These are phyloP conservation scores for Noctua fimbriata DNA, from an alignment of 2,888 invertebrate genomes.

Conservation along the genomic window DNA sequence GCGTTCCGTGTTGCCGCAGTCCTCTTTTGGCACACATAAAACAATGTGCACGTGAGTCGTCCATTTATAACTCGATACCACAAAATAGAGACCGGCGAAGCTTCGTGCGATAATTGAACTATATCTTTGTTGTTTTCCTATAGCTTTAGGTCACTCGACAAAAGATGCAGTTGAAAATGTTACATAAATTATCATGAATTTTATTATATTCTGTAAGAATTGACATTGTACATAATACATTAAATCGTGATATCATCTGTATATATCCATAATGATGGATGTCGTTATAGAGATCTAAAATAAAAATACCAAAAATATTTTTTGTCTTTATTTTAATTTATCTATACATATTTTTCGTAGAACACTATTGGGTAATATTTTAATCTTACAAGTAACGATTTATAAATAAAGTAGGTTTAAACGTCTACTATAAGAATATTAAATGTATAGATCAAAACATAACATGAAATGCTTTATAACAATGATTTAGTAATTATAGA, in stretches of 20 bases:
- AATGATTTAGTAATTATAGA: constrained; percentile 48
- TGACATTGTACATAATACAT: constrained; percentile 63
- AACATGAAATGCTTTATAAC: constrained; percentile 52
- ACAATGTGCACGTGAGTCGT: neutral
- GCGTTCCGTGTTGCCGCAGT: neutral
- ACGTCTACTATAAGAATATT: constrained; percentile 32
- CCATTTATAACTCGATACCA: neutral
- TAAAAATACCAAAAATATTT: constrained; percentile 52
- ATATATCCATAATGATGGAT: constrained; percentile 62
- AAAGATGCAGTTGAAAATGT: constrained; percentile 43
- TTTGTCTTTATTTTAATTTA: constrained; percentile 46
- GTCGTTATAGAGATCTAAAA: constrained; percentile 58
- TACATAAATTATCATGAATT: constrained; percentile 46
- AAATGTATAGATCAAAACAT: constrained; percentile 49
- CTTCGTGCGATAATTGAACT: neutral
- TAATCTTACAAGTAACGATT: constrained; percentile 55
- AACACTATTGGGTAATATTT: constrained; percentile 47
- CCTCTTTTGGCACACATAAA: neutral
- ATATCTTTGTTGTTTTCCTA: constrained; percentile 49
- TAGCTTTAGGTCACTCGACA: constrained; percentile 35
- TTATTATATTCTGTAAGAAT: constrained; percentile 47
- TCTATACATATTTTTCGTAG: constrained; percentile 35
- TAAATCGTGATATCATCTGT: constrained; percentile 64
- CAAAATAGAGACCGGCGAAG: neutral
- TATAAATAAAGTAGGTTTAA: constrained; percentile 43